Percentiles rank a stretch among this genome's conserved stretches.
Conservation (phyloP, 2,113 vertebrate genomes). For the Phyllostomus discolor region DNA sequence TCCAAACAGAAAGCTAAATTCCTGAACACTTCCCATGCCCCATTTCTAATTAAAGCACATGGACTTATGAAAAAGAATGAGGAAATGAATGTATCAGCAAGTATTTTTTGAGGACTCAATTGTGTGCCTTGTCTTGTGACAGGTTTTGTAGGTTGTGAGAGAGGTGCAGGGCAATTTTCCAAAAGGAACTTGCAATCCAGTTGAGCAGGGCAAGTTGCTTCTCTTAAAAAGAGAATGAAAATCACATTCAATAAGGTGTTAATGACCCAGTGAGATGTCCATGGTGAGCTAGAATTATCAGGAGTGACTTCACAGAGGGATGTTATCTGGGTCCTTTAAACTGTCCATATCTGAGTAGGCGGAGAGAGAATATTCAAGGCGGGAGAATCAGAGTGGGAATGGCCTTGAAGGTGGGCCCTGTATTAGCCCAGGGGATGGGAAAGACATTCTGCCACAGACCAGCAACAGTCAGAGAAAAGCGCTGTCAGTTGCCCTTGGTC, state of each 20-base stretch:
- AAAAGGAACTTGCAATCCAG: background rate
- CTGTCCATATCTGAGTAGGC: too few species aligned
- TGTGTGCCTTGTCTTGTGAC: background rate
- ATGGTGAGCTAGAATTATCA: background rate
- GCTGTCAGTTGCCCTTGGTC: background rate
- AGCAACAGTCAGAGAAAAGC: background rate
- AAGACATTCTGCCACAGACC: too few species aligned
- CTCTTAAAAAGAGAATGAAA: background rate
- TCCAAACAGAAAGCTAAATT: slow-evolving; percentile 11
- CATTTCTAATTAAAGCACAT: background rate
- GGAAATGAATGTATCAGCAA: background rate
- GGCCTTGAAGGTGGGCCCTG: background rate
- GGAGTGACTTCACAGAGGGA: background rate
- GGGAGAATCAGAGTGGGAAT: background rate
- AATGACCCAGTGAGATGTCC: background rate
- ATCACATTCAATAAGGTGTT: background rate
- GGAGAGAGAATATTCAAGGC: background rate
- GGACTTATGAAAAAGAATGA: background rate
- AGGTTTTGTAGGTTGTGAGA: background rate
- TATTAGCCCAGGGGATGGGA: accelerated
- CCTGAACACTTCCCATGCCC: background rate
- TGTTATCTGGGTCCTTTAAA: background rate
- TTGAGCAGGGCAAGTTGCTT: background rate
- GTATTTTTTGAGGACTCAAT: background rate
- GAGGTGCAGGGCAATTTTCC: background rate